Evolutionary conservation across 2,888 invertebrate genomes (phyloP).

Genomic region (Drosophila anomalata): DNA sequence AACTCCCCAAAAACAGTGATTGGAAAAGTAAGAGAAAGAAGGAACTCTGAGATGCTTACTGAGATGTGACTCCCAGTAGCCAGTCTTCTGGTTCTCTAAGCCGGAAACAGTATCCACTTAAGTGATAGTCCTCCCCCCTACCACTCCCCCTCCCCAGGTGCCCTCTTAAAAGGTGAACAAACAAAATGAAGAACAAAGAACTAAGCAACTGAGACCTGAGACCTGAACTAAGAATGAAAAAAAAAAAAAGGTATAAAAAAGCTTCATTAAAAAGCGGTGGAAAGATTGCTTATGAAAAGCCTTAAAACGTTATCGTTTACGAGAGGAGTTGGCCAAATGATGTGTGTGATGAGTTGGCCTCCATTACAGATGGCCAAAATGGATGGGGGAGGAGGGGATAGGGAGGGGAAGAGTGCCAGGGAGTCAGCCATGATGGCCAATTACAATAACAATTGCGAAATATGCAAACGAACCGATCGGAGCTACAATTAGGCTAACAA

Average conservation of each 20-base stretch:
- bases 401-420: not conserved
- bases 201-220: not conserved
- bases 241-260: too few relatives aligned
- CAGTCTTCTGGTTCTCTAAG: not conserved
- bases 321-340: slow-evolving; percentile 72
- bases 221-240: not conserved
- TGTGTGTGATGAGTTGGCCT: slow-evolving; percentile 43
- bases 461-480: slow-evolving; percentile 54
- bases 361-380: slow-evolving; percentile 36
- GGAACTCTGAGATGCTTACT: too few relatives aligned
- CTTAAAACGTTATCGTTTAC: slow-evolving; percentile 82
- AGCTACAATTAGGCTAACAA: slow-evolving; percentile 68
- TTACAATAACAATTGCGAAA: slow-evolving; percentile 74
- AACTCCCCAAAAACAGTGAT: too few relatives aligned
- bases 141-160: too few relatives aligned
- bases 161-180: slow-evolving; percentile 12
- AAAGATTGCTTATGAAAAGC: slow-evolving; percentile 66
- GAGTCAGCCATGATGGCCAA: slow-evolving; percentile 70
- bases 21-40: too few relatives aligned
- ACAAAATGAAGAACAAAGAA: slow-evolving; percentile 33
- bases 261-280: slow-evolving; percentile 21
- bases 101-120: slow-evolving; percentile 23
- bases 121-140: slow-evolving; percentile 12
- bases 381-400: not conserved
- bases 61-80: not conserved